Evolutionary conservation across 2,888 invertebrate genomes (phyloP).

Genomic region (Agonopterix subpropinquella): DNA sequence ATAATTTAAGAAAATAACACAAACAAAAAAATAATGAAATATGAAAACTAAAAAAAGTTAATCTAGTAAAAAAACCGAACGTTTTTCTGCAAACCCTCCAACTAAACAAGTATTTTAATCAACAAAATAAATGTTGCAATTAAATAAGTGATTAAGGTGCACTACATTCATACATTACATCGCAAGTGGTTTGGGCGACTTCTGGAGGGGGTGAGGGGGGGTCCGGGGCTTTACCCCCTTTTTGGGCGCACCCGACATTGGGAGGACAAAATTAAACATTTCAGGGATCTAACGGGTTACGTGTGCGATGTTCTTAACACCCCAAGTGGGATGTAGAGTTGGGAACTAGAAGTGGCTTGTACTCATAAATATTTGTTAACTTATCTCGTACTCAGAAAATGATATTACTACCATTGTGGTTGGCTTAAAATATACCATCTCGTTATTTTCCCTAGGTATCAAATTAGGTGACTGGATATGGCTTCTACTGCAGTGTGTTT

Average conservation of each 20-base stretch:
- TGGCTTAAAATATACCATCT: too few relatives aligned
- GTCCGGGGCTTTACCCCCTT: slow-evolving; percentile 16
- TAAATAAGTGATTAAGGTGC: slow-evolving; percentile 71
- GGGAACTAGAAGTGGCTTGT: slow-evolving; percentile 27
- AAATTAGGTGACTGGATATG: too few relatives aligned
- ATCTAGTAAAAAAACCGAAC: too few relatives aligned
- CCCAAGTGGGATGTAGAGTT: slow-evolving; percentile 14
- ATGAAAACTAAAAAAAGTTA: too few relatives aligned
- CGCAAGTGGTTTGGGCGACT: slow-evolving; percentile 43
- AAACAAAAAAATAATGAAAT: too few relatives aligned
- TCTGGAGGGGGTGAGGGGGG: slow-evolving; percentile 20
- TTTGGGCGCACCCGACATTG: slow-evolving; percentile 26
- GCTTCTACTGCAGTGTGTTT: too few relatives aligned
- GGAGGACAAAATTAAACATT: slow-evolving; percentile 69
- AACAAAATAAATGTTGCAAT: slow-evolving; percentile 72
- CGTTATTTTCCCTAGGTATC: too few relatives aligned
- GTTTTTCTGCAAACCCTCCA: slow-evolving; percentile 31
- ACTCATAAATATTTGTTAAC: too few relatives aligned
- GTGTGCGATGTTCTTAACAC: slow-evolving; percentile 54
- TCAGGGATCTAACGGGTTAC: slow-evolving; percentile 64
- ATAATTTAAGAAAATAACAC: too few relatives aligned
- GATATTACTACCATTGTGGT: too few relatives aligned
- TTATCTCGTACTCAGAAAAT: too few relatives aligned
- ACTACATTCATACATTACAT: slow-evolving; percentile 66
- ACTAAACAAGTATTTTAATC: slow-evolving; percentile 65